Evolutionary conservation across 2,888 invertebrate genomes (phyloP), one percentile per base, ranked within the genome.

Genomic region (Drosophila infuscata): DNA sequence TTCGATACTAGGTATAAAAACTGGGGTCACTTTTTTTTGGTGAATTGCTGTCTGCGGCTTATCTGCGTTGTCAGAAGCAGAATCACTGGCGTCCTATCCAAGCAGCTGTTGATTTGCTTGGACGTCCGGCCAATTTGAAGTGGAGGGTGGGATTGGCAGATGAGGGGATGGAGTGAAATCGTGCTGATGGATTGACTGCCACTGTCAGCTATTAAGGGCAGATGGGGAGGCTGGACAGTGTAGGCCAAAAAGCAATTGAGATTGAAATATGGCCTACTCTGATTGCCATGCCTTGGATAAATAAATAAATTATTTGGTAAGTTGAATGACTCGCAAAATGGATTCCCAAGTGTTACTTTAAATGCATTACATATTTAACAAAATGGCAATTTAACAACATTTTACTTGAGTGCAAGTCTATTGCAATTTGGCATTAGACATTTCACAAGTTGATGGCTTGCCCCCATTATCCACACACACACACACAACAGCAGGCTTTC

Each of bases 251-350:
- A 58, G 58, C 67, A 67, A 53, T 71, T 64, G 53, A 69, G 48
- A 35, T 74, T 73, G 57, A 65, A 58, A 68, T 29, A 46, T 66
- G 65, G 71, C 66, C 58, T 76, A 72, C 65, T 63, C 38, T 51
- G 71, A 70, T 70, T 73, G 63, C 60, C 65, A 30, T 33, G 57
- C 57, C 66, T 64, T 58, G 61, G 63, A 78, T 78, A 78, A 70
- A 78, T 78, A 78, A 70, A 78, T 78, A 78, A 72, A 78, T 72
- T 68, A 66, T 69, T 54, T 49, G 43, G 70, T 49, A 46, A 65
- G 57, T 56, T 60, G 66, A 75, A 65, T 75, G 75, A 75, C 48
- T 64, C 53, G 63, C 77, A 43, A 48, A 17, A 41, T 25, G 20
- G 12, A 25, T 15, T 46, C 25, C 15, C 25, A 15, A 25, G 46